Base-by-base conservation (phyloP, 1,140 invertebrate species). In the Pomacea maculata region DNA sequence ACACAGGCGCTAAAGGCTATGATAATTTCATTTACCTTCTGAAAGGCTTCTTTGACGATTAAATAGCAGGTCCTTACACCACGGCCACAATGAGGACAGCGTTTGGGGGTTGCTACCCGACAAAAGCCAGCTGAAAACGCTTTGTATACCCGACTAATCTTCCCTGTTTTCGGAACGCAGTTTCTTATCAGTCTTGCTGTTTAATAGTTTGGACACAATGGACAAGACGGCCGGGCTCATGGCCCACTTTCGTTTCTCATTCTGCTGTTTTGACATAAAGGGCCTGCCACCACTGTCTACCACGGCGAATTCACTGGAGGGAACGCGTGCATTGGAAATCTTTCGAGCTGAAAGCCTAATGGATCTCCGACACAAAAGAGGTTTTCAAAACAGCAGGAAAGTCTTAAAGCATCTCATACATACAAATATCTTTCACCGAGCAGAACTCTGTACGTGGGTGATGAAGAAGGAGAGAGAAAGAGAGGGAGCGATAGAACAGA, bases 11-110 rank as follows among this genome's bases (percentile, higher is more conserved):
- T 54, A 76, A 76, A 63, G 75, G 57, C 75, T 76, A 76, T 76
- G 75, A 76, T 76, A 76, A 76, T 76, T 76, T 76, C 75, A 76
- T 76, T 76, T 63, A 76, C 75, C 75, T 57, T 11, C 75, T 76
- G n/a, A 64, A 63, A 25, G 75, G 34, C 29, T 25, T 29, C 57
- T 76, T 61, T 29, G 17, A 29, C 75, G 75, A 64, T 64, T 29
- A 76, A 64, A 76, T 64, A n/a, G 57, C 55, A 19, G 17, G 57
- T 54, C 75, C 29, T 64, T 64, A 54, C 64, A 63, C 55, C 57
- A 54, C 8, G 21, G 57, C 57, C 52, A 64, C 75, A 64, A 64
- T 57, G 21, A 17, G n/a, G 61, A 64, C 55, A 76, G 57, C 75
- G n/a, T 76, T 76, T 64, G 75, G 75, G 75, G 57, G 75, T 63